Percentiles rank a stretch among this genome's conserved stretches.
Conservation (phyloP, 92 coral and sea anemone species). For the Phenganax stokvisi region DNA sequence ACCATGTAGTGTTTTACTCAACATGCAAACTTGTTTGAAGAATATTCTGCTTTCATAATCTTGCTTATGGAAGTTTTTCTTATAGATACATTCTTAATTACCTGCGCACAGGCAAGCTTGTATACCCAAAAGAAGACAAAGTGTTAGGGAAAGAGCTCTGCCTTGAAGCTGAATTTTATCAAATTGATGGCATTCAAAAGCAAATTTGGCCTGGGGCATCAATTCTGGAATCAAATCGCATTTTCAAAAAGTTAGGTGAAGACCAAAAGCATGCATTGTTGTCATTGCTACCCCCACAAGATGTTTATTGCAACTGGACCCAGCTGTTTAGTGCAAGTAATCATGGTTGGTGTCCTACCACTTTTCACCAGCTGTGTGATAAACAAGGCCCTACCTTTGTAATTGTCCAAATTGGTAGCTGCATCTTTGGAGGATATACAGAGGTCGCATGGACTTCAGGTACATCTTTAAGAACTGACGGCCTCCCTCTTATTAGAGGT, state of each 20-base stretch:
- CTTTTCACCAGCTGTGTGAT: slow-evolving; percentile 31
- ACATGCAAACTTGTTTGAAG: no score
- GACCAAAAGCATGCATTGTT: not conserved
- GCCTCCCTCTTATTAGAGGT: not conserved
- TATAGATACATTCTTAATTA: slow-evolving; percentile 58
- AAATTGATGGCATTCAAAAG: slow-evolving; percentile 46
- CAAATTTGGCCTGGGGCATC: not conserved
- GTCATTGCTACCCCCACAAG: not conserved
- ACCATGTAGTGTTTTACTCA: no score
- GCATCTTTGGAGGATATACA: slow-evolving; percentile 37
- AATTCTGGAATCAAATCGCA: not conserved
- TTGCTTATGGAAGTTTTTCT: no score
- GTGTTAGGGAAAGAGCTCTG: slow-evolving; percentile 35
- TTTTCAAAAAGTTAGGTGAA: not conserved
- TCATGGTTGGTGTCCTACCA: slow-evolving; percentile 20
- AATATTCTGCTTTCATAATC: no score
- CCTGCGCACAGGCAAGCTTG: slow-evolving; percentile 50
- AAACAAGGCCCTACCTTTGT: slow-evolving; percentile 42
- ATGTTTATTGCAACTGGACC: not conserved
- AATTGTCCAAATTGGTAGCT: slow-evolving; percentile 10
- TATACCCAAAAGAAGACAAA: slow-evolving; percentile 46
- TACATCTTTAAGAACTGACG: not conserved
- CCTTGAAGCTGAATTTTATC: slow-evolving; percentile 58
- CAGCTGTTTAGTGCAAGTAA: slow-evolving; percentile 25
- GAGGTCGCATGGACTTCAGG: slow-evolving; percentile 29